A percentile compares a stretch with the other conserved stretches of the same genome.
Conservation (phyloP, 2,113 vertebrate species). For the Nannospalax galili region DNA sequence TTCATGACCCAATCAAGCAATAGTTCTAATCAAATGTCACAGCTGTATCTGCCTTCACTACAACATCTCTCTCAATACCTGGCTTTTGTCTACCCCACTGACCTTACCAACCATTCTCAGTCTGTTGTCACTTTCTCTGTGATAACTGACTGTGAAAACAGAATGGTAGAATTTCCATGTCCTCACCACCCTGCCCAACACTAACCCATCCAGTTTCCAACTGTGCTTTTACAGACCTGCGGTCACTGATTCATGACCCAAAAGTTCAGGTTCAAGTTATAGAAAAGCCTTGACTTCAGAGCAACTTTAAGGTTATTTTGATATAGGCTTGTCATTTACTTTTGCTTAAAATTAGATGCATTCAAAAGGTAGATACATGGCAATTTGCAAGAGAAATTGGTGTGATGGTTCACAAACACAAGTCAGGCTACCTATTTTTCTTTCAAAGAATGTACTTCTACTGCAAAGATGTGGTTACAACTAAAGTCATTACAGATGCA, state of each 20-base stretch:
- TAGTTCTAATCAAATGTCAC: background rate
- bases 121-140: background rate
- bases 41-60: background rate
- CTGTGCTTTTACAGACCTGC: background rate
- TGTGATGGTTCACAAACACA: background rate
- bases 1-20: background rate
- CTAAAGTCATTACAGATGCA: slow-evolving; percentile 4
- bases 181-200: background rate
- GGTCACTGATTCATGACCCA: background rate
- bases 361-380: background rate
- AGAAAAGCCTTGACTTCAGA: background rate
- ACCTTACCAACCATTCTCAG: background rate
- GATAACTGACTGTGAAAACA: background rate
- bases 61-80: background rate
- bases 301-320: slow-evolving; percentile 22
- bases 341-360: slow-evolving; percentile 42
- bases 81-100: background rate
- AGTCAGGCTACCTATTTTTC: background rate
- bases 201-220: background rate
- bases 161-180: background rate
- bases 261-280: slow-evolving; percentile 30
- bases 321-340: background rate
- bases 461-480: background rate
- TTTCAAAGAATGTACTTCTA: background rate
- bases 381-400: background rate